These are phyloP conservation scores for Tokudaia tokunoshimensis DNA, from an alignment of 2,797 vertebrate species.

Conservation along the genomic window DNA sequence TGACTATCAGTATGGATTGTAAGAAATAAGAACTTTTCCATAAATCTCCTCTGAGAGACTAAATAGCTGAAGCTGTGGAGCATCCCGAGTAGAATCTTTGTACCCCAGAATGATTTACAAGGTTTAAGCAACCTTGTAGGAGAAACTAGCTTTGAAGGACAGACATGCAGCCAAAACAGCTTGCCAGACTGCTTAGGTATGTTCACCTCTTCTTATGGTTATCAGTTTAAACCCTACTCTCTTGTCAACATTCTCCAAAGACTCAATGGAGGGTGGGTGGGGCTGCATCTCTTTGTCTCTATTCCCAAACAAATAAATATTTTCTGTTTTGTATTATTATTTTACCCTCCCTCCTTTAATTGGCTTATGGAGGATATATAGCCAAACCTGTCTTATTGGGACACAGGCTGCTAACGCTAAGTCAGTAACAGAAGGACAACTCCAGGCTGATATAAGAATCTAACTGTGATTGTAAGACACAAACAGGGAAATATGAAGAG, in stretches of 20 bases:
- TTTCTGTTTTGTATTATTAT: neutral
- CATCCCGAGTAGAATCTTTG: neutral
- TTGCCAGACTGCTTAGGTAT: neutral
- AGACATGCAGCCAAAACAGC: neutral
- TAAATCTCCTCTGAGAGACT: neutral
- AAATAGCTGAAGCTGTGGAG: neutral
- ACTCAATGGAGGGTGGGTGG: neutral
- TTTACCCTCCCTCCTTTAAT: neutral
- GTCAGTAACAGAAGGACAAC: neutral
- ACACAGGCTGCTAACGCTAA: neutral
- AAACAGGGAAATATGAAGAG: neutral
- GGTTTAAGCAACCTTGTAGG: neutral
- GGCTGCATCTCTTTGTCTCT: neutral
- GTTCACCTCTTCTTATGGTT: neutral
- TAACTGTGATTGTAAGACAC: neutral
- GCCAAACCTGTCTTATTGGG: neutral
- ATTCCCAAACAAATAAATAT: neutral
- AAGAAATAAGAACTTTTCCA: neutral
- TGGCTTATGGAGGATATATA: neutral
- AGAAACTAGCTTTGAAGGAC: neutral
- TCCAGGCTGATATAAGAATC: neutral
- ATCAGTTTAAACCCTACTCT: neutral
- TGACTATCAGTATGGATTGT: neutral
- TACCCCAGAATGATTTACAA: neutral
- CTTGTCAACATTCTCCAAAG: neutral